These are phyloP conservation scores for Sebastes jordani DNA, from an alignment of 2,797 vertebrate species.

Conservation along the genomic window DNA sequence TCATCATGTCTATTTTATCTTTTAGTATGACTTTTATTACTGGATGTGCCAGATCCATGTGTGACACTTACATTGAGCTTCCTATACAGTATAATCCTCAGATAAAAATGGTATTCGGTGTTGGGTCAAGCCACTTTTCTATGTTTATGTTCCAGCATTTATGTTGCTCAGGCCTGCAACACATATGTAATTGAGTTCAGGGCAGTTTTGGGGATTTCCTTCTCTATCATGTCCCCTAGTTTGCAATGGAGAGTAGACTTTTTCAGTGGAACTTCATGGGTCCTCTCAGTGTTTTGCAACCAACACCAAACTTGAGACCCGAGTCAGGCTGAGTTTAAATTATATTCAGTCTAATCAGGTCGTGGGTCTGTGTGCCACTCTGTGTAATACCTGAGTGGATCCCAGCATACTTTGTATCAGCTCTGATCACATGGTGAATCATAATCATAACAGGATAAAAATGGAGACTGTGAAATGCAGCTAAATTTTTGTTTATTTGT, in stretches of 20 bases:
- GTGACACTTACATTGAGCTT: background rate
- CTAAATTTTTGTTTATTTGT: background rate
- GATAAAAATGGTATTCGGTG: background rate
- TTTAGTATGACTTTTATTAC: conserved; percentile 4
- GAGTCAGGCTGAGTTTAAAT: background rate
- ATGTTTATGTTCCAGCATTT: conserved; percentile 6
- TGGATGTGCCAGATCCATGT: background rate
- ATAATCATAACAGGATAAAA: background rate
- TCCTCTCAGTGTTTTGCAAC: background rate
- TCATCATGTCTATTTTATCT: background rate
- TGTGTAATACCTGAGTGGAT: background rate
- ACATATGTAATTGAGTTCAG: conserved; percentile 7
- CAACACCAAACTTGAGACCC: background rate
- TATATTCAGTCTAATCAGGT: background rate
- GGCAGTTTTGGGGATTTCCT: background rate
- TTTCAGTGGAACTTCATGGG: background rate
- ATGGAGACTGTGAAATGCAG: background rate
- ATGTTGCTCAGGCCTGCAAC: background rate
- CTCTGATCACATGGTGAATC: background rate
- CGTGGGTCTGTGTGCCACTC: background rate
- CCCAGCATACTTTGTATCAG: background rate
- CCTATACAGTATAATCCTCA: background rate
- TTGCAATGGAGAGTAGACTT: background rate
- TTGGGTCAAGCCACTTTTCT: background rate
- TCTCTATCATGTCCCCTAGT: background rate